phyloP scores from a whole-genome alignment of 2,888 invertebrate species.

The Cerastis leucographa region DNA sequence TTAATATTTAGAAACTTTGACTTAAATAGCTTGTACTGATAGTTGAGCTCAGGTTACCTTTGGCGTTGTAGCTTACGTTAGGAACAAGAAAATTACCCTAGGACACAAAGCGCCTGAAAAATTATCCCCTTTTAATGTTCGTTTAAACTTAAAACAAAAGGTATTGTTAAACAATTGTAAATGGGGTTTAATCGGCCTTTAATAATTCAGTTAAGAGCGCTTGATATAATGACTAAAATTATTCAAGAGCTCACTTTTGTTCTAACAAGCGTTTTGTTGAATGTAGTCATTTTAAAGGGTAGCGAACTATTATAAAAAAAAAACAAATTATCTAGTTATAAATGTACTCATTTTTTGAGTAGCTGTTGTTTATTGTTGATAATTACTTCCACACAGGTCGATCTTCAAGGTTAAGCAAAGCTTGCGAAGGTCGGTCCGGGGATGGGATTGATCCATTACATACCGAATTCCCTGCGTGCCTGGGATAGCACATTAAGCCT shows the following conservation, averaged over 20 bases:
- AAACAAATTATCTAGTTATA: too few relatives aligned
- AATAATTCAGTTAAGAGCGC: constrained; percentile 3
- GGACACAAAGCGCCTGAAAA: constrained; percentile 19
- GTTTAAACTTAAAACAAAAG: constrained; percentile 35
- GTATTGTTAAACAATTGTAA: constrained; percentile 17
- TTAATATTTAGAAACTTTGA: constrained; percentile 5
- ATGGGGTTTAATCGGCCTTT: constrained; percentile 6
- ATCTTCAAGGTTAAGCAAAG: too few relatives aligned
- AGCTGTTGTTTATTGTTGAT: too few relatives aligned
- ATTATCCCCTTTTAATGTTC: constrained; percentile 3
- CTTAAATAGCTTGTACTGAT: not conserved
- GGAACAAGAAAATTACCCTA: not conserved
- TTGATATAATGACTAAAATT: constrained; percentile 10
- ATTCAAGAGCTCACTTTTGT: constrained; percentile 16
- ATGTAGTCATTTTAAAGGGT: not conserved
- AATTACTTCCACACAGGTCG: too few relatives aligned
- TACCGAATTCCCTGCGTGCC: too few relatives aligned
- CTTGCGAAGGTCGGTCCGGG: too few relatives aligned
- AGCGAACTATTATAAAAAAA: not conserved
- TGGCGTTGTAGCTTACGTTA: not conserved
- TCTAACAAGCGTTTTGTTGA: not conserved
- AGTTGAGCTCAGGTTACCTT: not conserved
- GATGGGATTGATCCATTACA: too few relatives aligned
- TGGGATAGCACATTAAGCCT: too few relatives aligned
- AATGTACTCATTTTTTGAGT: too few relatives aligned